phyloP scores from a whole-genome alignment of 2,888 invertebrate species.

The Azorinus chamasolen region DNA sequence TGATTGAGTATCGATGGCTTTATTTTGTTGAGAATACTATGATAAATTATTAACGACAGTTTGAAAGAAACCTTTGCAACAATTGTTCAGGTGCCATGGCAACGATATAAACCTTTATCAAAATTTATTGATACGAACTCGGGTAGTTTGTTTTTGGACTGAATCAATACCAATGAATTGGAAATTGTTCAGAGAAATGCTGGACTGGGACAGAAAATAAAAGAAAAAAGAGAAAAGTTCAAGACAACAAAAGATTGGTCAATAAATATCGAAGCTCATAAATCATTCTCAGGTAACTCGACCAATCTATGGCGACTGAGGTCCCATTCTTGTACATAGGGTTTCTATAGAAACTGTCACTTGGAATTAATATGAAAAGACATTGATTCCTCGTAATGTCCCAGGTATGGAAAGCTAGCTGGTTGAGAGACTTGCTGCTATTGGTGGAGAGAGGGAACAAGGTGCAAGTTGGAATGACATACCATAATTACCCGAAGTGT shows the following conservation, averaged over 20 bases:
- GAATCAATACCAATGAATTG: conserved; percentile 20
- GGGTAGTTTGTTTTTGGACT: no score
- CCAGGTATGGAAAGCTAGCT: no score
- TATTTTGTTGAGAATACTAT: conserved; percentile 19
- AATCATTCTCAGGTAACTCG: conserved; percentile 3
- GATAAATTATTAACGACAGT: conserved; percentile 62
- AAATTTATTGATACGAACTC: conserved; percentile 55
- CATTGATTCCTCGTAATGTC: not conserved
- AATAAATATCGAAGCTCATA: conserved; percentile 5
- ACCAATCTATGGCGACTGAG: not conserved
- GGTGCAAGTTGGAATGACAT: no score
- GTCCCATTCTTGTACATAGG: conserved; percentile 11
- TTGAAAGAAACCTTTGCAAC: conserved; percentile 55
- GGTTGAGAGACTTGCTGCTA: no score
- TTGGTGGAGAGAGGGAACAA: no score
- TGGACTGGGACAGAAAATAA: not conserved
- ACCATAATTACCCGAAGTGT: no score
- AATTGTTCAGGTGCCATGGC: conserved; percentile 57
- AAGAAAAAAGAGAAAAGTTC: not conserved
- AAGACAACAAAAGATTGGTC: not conserved
- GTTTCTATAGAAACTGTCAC: conserved; percentile 58
- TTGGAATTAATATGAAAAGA: conserved; percentile 42
- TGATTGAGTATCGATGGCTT: conserved; percentile 28
- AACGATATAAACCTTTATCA: conserved; percentile 56
- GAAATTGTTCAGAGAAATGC: not conserved